These are phyloP conservation scores for Spodoptera frugiperda DNA, from an alignment of 1,140 invertebrate species.

Conservation along the genomic window DNA sequence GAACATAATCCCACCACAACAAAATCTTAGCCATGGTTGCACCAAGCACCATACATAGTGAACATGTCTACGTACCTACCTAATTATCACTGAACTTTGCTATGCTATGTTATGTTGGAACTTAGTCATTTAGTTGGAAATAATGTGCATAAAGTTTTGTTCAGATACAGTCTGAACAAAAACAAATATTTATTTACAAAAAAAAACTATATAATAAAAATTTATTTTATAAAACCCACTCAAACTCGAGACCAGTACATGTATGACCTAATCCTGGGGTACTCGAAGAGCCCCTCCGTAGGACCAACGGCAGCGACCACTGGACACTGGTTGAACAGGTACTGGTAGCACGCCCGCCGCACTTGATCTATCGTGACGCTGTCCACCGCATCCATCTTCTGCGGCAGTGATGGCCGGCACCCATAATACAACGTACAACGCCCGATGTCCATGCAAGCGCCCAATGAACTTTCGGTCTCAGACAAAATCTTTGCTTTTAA, in stretches of 20 bases:
- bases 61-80: no score
- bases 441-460: conserved; percentile 93
- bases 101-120: no score
- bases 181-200: background rate
- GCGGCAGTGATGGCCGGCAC: conserved; percentile 88
- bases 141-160: no score
- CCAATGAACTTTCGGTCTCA: conserved; percentile 90
- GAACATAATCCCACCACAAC: background rate
- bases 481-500: conserved; percentile 86
- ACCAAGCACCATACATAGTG: no score
- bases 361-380: conserved; percentile 87
- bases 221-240: conserved; percentile 41
- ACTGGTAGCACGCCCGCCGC: conserved; percentile 88
- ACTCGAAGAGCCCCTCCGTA: conserved; percentile 89
- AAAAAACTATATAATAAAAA: conserved; percentile 6
- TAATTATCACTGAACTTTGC: no score
- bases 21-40: no score
- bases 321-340: conserved; percentile 91
- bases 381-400: conserved; percentile 90
- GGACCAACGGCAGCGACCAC: conserved; percentile 90
- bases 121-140: no score
- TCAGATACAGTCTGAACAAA: background rate
- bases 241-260: conserved; percentile 88
- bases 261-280: conserved; percentile 87
- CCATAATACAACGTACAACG: conserved; percentile 92